These are phyloP conservation scores for Dysmachus trigonus DNA, from an alignment of 2,888 invertebrate genomes.

Conservation along the genomic window DNA sequence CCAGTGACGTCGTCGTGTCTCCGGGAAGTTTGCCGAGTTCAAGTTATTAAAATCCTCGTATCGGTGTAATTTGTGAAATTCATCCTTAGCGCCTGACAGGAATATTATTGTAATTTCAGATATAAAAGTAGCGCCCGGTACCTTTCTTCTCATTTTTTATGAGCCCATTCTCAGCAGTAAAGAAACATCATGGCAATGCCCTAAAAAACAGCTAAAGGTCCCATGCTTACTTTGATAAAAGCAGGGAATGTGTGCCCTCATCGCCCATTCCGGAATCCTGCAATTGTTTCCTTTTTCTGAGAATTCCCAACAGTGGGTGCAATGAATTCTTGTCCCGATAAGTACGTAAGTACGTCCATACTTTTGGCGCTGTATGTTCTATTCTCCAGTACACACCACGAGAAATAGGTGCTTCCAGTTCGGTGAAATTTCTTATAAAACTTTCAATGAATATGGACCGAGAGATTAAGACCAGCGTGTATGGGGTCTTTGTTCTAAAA, in stretches of 20 bases:
- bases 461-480: background rate
- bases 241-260: background rate
- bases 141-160: background rate
- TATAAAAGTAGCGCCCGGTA: background rate
- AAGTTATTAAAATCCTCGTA: background rate
- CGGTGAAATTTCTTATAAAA: background rate
- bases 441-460: background rate
- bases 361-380: background rate
- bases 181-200: background rate
- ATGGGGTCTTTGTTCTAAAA: background rate
- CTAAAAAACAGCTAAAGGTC: background rate
- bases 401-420: background rate
- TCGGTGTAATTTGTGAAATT: background rate
- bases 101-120: background rate
- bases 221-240: background rate
- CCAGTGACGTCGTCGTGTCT: background rate
- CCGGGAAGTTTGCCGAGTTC: background rate
- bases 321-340: background rate
- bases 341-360: background rate
- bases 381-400: background rate
- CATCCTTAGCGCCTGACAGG: background rate
- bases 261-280: background rate
- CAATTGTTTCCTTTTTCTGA: background rate
- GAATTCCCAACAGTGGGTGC: background rate
- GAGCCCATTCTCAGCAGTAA: background rate